These are phyloP conservation scores for Microtus ochrogaster DNA, from an alignment of 2,113 vertebrate genomes.

Conservation along the genomic window DNA sequence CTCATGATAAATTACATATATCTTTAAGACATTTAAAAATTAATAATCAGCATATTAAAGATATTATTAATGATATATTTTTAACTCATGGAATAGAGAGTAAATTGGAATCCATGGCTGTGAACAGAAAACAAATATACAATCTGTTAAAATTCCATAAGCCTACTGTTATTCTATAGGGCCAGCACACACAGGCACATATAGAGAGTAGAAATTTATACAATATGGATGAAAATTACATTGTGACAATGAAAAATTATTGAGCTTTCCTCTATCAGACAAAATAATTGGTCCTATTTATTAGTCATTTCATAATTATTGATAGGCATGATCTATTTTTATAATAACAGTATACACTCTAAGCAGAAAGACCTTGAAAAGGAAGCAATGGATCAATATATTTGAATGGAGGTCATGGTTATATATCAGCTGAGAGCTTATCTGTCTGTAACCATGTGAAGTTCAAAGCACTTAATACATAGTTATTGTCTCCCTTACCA, in stretches of 20 bases:
- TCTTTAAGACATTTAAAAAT: constrained; percentile 12
- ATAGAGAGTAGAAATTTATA: background rate
- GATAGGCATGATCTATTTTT: background rate
- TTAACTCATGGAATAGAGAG: constrained; percentile 28
- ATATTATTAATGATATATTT: constrained; percentile 28
- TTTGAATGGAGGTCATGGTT: background rate
- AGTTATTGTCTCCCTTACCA: constrained; percentile 15
- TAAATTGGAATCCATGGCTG: background rate
- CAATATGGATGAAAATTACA: background rate
- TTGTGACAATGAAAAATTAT: background rate
- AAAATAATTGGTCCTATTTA: background rate
- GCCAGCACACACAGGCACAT: background rate
- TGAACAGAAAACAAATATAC: constrained; percentile 39
- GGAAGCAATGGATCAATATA: background rate
- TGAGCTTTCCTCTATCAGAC: background rate
- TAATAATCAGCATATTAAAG: constrained; percentile 21
- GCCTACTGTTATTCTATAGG: background rate
- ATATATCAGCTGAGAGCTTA: background rate
- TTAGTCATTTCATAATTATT: background rate
- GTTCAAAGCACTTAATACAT: background rate
- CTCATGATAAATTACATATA: background rate
- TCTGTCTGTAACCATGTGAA: background rate
- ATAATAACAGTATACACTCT: background rate
- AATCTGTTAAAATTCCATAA: background rate
- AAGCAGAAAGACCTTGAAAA: constrained; percentile 8